phyloP scores from a whole-genome alignment of 2,888 invertebrate genomes.

The Cecidostiba fungosa region DNA sequence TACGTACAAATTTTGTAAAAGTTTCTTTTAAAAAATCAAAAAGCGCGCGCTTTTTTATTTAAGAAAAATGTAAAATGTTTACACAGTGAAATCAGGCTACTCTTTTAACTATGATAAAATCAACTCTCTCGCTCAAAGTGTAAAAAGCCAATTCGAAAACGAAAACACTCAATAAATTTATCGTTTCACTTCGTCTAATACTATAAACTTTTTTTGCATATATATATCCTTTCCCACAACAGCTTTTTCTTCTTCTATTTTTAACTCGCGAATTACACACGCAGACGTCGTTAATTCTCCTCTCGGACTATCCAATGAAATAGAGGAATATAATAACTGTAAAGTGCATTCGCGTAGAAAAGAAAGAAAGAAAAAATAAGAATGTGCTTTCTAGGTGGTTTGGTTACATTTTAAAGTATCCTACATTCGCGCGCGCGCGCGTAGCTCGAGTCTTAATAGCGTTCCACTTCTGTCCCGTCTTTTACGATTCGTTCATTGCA shows the following conservation, averaged over 20 bases:
- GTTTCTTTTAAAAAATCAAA: too few relatives aligned
- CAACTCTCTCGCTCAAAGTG: not conserved
- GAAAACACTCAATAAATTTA: not conserved
- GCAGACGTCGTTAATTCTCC: constrained; percentile 8
- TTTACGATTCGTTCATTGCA: constrained; percentile 57
- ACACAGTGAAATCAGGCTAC: constrained; percentile 10
- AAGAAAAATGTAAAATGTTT: not conserved
- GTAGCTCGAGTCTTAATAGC: constrained; percentile 25
- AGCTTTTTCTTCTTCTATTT: not conserved
- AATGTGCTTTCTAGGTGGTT: constrained; percentile 58
- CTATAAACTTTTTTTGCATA: constrained; percentile 1
- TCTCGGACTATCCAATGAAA: not conserved
- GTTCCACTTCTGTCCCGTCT: constrained; percentile 52
- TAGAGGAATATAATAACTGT: constrained; percentile 50
- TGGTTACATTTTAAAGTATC: constrained; percentile 62
- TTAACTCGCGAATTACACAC: not conserved
- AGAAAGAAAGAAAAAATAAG: constrained; percentile 38
- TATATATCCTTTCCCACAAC: not conserved
- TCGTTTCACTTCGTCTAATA: constrained; percentile 1
- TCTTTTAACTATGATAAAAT: not conserved
- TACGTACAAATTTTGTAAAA: too few relatives aligned
- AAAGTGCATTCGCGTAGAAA: constrained; percentile 45
- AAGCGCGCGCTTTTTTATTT: not conserved
- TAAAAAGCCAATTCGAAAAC: constrained; percentile 1
- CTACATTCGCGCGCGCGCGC: constrained; percentile 47